Evolutionary conservation across 2,113 vertebrate species (phyloP).

Genomic region (Phaetusa simplex): DNA sequence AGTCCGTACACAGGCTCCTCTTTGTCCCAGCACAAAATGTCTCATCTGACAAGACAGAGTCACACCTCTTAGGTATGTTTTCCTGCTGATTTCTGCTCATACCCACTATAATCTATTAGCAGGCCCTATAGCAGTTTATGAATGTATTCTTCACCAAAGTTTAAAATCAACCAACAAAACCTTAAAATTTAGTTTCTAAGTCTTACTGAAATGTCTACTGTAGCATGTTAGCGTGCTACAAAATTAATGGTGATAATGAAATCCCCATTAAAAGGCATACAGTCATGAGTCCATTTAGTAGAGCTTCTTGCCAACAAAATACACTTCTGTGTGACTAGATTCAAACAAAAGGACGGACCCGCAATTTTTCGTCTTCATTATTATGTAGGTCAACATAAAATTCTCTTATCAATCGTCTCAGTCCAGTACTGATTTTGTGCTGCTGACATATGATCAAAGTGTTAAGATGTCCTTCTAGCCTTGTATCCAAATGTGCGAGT

Average conservation of each 20-base stretch:
- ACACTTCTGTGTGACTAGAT: neutral
- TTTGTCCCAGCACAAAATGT: slow-evolving; percentile 49
- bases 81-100: neutral
- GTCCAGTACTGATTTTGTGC: neutral
- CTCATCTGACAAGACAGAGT: neutral
- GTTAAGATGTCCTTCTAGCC: neutral
- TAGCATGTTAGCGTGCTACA: neutral
- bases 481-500: neutral
- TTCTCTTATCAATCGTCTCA: neutral
- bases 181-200: neutral
- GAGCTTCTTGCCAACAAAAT: neutral
- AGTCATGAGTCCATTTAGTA: neutral
- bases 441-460: neutral
- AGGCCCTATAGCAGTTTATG: neutral
- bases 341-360: neutral
- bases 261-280: neutral
- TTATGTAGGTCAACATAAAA: neutral
- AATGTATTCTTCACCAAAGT: neutral
- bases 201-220: neutral
- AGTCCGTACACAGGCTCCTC: slow-evolving; percentile 44
- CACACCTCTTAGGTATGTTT: slow-evolving; percentile 54
- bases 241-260: neutral
- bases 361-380: neutral
- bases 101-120: neutral
- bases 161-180: neutral